Conservation (phyloP, 2,113 vertebrate species). For the Myiagra hebetior region DNA sequence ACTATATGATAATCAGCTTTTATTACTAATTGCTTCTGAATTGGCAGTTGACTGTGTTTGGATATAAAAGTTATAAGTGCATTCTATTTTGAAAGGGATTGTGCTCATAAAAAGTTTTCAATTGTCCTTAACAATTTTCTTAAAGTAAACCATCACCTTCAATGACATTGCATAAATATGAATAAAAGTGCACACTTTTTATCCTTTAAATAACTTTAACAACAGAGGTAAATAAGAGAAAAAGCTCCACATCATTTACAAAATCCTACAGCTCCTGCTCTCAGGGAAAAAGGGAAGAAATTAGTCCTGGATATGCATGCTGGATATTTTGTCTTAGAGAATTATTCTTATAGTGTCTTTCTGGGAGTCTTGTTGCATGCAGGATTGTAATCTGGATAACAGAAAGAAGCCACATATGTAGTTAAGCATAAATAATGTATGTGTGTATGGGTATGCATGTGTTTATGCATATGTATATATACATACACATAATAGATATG, state of each 20-base stretch:
- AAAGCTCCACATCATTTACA: neutral
- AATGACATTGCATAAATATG: neutral
- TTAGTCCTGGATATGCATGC: neutral
- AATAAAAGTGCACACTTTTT: neutral
- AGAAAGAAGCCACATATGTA: neutral
- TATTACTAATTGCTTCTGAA: neutral
- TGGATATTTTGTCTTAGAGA: neutral
- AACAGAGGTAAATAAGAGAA: neutral
- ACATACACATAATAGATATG: neutral
- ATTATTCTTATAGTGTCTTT: neutral
- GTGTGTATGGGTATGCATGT: neutral
- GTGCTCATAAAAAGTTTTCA: neutral
- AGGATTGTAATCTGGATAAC: neutral
- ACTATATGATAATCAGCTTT: neutral
- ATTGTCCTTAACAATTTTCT: neutral
- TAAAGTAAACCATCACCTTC: neutral
- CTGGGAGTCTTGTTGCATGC: neutral
- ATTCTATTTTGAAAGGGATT: neutral
- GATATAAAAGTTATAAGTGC: neutral
- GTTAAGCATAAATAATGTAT: neutral
- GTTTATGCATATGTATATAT: fast-evolving
- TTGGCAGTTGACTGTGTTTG: neutral
- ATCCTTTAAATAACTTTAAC: neutral
- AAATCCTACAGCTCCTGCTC: neutral
- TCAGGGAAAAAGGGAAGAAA: neutral